These are phyloP conservation scores for Euzophera pinguis DNA, from an alignment of 2,888 invertebrate genomes.

Conservation along the genomic window DNA sequence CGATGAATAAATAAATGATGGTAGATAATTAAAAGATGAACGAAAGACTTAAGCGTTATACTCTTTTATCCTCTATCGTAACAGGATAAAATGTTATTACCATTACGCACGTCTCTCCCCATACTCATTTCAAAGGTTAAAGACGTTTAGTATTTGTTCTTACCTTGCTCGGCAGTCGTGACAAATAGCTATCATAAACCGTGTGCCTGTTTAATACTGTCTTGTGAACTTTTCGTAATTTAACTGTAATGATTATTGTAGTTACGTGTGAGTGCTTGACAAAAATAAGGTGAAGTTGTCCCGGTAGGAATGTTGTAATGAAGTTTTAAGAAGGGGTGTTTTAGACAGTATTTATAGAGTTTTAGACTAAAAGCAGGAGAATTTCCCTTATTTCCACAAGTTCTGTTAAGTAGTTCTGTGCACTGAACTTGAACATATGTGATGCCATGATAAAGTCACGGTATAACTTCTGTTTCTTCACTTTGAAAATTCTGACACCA, in stretches of 20 bases:
- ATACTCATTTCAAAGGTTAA: slow-evolving; percentile 14
- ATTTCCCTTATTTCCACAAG: too few species aligned
- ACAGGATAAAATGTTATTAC: slow-evolving; percentile 32
- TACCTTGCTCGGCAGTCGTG: slow-evolving; percentile 70
- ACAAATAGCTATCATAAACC: slow-evolving; percentile 74
- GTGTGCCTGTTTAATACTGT: slow-evolving; percentile 45
- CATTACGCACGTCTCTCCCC: slow-evolving; percentile 23
- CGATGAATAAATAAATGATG: too few species aligned
- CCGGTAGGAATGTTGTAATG: not conserved
- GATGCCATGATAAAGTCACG: too few species aligned
- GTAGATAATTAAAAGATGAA: too few species aligned
- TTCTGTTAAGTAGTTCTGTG: too few species aligned
- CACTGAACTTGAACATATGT: too few species aligned
- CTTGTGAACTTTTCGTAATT: slow-evolving; percentile 45
- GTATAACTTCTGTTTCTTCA: too few species aligned
- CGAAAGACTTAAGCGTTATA: too few species aligned
- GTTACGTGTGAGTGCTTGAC: slow-evolving; percentile 6
- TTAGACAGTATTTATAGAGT: too few species aligned
- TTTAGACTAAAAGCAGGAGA: too few species aligned
- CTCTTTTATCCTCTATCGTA: slow-evolving; percentile 21
- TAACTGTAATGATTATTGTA: slow-evolving; percentile 30
- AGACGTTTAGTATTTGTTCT: slow-evolving; percentile 46
- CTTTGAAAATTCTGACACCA: too few species aligned
- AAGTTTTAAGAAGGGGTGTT: not conserved
- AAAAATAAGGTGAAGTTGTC: not conserved